Evolutionary conservation across 2,797 vertebrate species (phyloP), one percentile per base, ranked within the genome.

Genomic region (Novumbra hubbsi): DNA sequence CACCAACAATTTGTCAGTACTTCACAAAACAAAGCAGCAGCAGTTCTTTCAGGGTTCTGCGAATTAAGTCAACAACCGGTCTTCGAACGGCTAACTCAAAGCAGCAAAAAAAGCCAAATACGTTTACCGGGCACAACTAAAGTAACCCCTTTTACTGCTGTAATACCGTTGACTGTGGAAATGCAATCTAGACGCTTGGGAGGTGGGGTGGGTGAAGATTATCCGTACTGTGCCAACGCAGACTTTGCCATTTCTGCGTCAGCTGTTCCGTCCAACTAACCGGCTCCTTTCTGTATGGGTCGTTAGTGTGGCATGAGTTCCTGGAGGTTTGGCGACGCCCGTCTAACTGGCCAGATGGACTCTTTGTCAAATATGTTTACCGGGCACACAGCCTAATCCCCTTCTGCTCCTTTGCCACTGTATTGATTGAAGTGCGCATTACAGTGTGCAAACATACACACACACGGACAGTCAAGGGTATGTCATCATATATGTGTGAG

Each of bases 321-420:
- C 55, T 60, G 64, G 81, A 69, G 72, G 81, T 24, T 30, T 45
- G 4, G 69, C 49, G 8, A 52, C 27, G 28, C 72, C 68, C 76
- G 79, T 81, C 73, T 85, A 78, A 86, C 80, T 80, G 77, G 88
- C 80, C 76, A 76, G 24, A 81, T 81, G 79, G 80, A 86, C 82
- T 81, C 84, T 81, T 84, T 88, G 88, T 86, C 79, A 83, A 75
- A 83, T 85, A 69, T 76, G 86, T 88, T 87, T 84, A 84, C 84
- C 81, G 79, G 79, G 80, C 83, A 77, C 83, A 81, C 78, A 71
- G 67, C 14, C 34, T 16, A 21, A 14, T 48, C n/a, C 21, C 21
- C 3, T 28, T 6, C 34, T n/a, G 21, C 28, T 71, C 28, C 30
- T 21, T 74, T 48, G 27, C 15, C 55, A 60, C 55, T 60, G 55